Conservation (phyloP, 2,113 vertebrate species). For the Butastur rufipennis region DNA sequence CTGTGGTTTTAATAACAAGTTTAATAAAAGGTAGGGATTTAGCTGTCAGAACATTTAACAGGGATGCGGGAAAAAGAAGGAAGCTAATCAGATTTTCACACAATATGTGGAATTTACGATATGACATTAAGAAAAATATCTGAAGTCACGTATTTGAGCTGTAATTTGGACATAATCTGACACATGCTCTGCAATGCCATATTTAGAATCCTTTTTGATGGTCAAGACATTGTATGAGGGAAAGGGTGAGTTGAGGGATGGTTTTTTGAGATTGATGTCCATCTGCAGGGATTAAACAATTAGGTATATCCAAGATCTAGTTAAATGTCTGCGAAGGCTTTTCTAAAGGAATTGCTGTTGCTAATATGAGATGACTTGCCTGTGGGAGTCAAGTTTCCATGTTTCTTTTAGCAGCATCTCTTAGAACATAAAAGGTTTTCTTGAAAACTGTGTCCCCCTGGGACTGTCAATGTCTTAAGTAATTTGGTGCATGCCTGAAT, state of each 20-base stretch:
- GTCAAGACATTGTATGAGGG: background rate
- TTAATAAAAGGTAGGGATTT: constrained; percentile 1
- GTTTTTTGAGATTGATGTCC: constrained; percentile 13
- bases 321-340: background rate
- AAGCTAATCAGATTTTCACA: constrained; percentile 21
- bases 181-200: background rate
- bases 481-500: background rate
- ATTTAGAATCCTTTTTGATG: background rate
- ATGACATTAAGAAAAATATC: background rate
- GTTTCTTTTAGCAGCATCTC: background rate
- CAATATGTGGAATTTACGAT: background rate
- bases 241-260: background rate
- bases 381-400: background rate
- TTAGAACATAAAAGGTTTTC: background rate
- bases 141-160: background rate
- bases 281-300: constrained; percentile 19
- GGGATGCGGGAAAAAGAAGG: background rate
- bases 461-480: background rate
- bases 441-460: background rate
- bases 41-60: background rate
- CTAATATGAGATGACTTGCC: background rate
- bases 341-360: background rate
- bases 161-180: background rate
- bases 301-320: background rate
- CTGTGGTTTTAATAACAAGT: background rate